These are phyloP conservation scores for Tillus elongatus DNA, from an alignment of 2,888 invertebrate species.

Conservation along the genomic window DNA sequence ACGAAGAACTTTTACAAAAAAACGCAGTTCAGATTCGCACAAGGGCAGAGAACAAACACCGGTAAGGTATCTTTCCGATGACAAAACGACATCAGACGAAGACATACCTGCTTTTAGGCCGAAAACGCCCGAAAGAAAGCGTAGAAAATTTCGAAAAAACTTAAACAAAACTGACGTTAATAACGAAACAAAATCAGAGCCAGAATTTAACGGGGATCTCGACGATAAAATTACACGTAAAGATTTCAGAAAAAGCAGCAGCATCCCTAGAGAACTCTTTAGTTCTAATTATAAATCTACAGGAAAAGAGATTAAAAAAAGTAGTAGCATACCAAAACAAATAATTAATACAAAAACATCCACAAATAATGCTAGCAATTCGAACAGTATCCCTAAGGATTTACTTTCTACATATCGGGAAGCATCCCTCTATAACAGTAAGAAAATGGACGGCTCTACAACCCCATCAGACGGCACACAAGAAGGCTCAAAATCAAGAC, in stretches of 20 bases:
- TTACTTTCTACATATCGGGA: too few species aligned
- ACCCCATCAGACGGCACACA: constrained; percentile 7
- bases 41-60: constrained; percentile 57
- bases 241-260: constrained; percentile 14
- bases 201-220: constrained; percentile 9
- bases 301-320: constrained; percentile 22
- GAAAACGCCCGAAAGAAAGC: constrained; percentile 34
- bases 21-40: constrained; percentile 44
- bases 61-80: constrained; percentile 34
- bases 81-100: constrained; percentile 36
- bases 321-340: neutral
- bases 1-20: constrained; percentile 53
- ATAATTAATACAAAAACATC: neutral
- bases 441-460: too few species aligned
- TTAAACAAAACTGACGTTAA: constrained; percentile 14
- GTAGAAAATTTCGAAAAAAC: constrained; percentile 22
- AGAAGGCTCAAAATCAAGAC: constrained; percentile 5
- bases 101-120: constrained; percentile 25
- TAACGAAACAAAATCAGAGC: constrained; percentile 20
- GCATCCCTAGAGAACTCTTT: too few species aligned
- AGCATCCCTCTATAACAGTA: too few species aligned
- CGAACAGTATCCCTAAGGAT: neutral
- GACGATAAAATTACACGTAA: constrained; percentile 11
- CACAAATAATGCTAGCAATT: neutral
- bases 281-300: too few species aligned